Evolutionary conservation across 2,797 vertebrate genomes (phyloP).

Genomic region (Garrulus glandarius): DNA sequence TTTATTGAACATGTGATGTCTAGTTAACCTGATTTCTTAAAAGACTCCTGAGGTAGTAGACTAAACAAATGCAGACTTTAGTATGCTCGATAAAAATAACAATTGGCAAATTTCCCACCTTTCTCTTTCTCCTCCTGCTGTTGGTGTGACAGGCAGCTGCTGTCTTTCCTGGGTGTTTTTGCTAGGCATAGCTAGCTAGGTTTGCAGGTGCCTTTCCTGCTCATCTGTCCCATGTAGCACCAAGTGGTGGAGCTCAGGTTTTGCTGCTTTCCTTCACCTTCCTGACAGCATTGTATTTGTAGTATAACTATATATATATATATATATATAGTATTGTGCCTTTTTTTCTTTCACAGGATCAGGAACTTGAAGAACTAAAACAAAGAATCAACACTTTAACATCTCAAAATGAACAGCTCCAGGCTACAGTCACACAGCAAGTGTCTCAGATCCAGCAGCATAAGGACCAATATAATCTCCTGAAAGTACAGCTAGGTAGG

Average conservation of each 20-base stretch:
- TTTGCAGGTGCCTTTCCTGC: background rate
- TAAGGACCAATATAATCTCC: slow-evolving; percentile 97
- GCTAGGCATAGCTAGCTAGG: background rate
- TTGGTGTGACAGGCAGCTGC: background rate
- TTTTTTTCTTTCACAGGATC: slow-evolving; percentile 77
- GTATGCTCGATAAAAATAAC: background rate
- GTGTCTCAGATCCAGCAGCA: slow-evolving; percentile 94
- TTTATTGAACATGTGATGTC: background rate
- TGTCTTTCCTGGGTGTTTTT: background rate
- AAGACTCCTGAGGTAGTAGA: background rate
- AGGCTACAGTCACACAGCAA: slow-evolving; percentile 86
- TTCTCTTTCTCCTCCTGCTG: background rate
- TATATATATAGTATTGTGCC: background rate
- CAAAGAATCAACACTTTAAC: slow-evolving; percentile 82
- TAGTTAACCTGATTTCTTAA: background rate
- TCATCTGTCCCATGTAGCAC: background rate
- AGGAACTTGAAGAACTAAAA: slow-evolving; percentile 91
- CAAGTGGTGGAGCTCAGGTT: background rate
- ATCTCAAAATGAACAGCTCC: slow-evolving; percentile 87
- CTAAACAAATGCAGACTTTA: background rate
- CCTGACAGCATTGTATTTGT: background rate
- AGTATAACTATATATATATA: background rate
- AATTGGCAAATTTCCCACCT: accelerated
- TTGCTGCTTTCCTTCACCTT: background rate
- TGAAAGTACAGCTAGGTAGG: slow-evolving; percentile 94